Evolutionary conservation across 2,888 invertebrate genomes (phyloP), one percentile per base, ranked within the genome.

Genomic region (Tenthredo scrophulariae): DNA sequence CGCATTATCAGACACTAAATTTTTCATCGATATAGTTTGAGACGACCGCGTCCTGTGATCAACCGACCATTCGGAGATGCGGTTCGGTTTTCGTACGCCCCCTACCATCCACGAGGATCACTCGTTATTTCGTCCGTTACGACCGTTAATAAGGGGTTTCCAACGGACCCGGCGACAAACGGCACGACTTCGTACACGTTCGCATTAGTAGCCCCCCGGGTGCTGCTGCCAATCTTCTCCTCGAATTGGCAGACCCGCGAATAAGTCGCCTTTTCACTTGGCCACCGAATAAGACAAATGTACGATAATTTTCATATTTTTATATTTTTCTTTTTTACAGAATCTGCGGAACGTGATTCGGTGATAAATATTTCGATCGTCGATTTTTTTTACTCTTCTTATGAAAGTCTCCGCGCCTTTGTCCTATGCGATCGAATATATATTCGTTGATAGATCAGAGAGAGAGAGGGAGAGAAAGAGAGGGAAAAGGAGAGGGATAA

Each of bases 121-220:
- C 88, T 89, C 90, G 90, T 91, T 90, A 92, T 91, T 91, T 90
- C 91, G 88, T 88, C 87, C 90, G 91, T 92, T 92, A 92, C 90
- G 92, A 92, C 90, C 90, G 88, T 88, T 92, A 90, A 92, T 92
- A 90, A 91, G 89, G 89, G 92, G 91, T 80, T 62, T 62, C 50
- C 90, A 90, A 90, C 87, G 79, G 85, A 85, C 88, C 86, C 87
- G 88, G 62, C 84, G 77, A 85, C 58, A 85, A 83, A 80, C 79
- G 77, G 67, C 83, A 43, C 80, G 77, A 70, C 62, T 50, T 70
- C 65, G 43, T 54, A 37, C 67, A 18, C 65, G 22, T n/a, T 80
- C n/a, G 33, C 75, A 84, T 86, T 84, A 58, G 77, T 22, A 58
- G 67, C 50, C 84, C 74, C 43, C 22, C 50, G 77, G 54, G 77